A percentile compares a stretch with the other conserved stretches of the same genome.
Evolutionary conservation across 2,797 vertebrate species (phyloP).

Genomic region (Enteromius argenteus): DNA sequence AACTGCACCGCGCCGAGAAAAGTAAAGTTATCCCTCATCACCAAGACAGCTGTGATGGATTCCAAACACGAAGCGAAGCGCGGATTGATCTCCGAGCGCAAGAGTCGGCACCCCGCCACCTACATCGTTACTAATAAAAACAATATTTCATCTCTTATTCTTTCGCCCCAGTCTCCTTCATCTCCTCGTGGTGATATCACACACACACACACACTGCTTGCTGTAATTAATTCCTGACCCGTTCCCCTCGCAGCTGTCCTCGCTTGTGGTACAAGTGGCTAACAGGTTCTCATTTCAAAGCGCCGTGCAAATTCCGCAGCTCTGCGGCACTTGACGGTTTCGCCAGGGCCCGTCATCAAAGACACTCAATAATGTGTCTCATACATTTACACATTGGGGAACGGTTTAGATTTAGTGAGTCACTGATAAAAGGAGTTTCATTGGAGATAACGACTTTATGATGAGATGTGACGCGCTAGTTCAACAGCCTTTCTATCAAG

Average conservation of each 20-base stretch:
- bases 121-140: conserved; percentile 82
- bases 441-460: conserved; percentile 78
- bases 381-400: conserved; percentile 81
- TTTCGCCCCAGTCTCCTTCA: conserved; percentile 63
- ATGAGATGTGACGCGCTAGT: conserved; percentile 75
- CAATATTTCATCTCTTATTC: conserved; percentile 76
- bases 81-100: conserved; percentile 72
- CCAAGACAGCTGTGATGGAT: conserved; percentile 78
- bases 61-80: conserved; percentile 70
- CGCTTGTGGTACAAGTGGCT: conserved; percentile 78
- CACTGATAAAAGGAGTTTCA: conserved; percentile 76
- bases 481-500: conserved; percentile 74
- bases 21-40: conserved; percentile 76
- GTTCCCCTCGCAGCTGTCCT: conserved; percentile 76
- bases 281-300: conserved; percentile 84
- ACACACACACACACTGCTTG: conserved; percentile 62
- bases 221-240: conserved; percentile 79
- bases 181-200: conserved; percentile 67
- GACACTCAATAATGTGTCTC: conserved; percentile 79
- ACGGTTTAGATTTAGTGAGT: conserved; percentile 78
- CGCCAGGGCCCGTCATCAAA: conserved; percentile 78
- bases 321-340: conserved; percentile 57
- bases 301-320: conserved; percentile 74
- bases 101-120: conserved; percentile 75
- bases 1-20: conserved; percentile 68